Evolutionary conservation across 1,140 invertebrate genomes (phyloP).

Genomic region (Whitmania pigra): DNA sequence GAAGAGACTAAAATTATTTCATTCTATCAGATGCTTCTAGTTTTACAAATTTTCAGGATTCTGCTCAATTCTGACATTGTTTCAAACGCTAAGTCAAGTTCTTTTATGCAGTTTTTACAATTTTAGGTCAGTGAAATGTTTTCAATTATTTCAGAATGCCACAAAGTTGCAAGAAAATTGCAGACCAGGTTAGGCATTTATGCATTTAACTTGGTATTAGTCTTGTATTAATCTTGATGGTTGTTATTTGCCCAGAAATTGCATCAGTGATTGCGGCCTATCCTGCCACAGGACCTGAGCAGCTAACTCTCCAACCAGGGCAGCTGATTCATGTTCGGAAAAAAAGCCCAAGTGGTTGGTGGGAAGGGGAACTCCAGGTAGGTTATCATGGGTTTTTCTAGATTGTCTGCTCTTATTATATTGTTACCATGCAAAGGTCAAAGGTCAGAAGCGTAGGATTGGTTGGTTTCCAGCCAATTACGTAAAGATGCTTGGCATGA

Average conservation of each 20-base stretch:
- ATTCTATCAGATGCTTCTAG: no score
- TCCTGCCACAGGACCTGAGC: constrained; percentile 72
- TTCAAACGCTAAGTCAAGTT: no score
- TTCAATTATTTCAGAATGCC: no score
- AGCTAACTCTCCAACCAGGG: constrained; percentile 75
- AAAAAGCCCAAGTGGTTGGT: constrained; percentile 92
- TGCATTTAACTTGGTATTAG: no score
- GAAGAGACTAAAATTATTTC: no score
- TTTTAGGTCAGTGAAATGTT: no score
- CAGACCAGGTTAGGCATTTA: no score
- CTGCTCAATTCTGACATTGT: no score
- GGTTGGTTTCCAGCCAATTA: constrained; percentile 97
- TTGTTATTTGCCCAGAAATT: constrained; percentile 54
- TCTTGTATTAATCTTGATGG: neutral
- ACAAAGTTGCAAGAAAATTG: no score
- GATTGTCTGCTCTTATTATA: no score
- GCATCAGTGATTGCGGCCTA: constrained; percentile 77
- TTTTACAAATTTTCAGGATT: no score
- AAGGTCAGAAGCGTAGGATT: constrained; percentile 83
- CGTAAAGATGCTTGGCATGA: constrained; percentile 54
- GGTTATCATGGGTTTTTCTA: neutral
- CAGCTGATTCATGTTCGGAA: constrained; percentile 89
- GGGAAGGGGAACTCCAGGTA: constrained; percentile 88
- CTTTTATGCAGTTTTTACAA: no score
- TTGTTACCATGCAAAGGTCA: constrained; percentile 47